Conservation (phyloP, 2,113 vertebrate genomes). For the Taurulus bubalis region DNA sequence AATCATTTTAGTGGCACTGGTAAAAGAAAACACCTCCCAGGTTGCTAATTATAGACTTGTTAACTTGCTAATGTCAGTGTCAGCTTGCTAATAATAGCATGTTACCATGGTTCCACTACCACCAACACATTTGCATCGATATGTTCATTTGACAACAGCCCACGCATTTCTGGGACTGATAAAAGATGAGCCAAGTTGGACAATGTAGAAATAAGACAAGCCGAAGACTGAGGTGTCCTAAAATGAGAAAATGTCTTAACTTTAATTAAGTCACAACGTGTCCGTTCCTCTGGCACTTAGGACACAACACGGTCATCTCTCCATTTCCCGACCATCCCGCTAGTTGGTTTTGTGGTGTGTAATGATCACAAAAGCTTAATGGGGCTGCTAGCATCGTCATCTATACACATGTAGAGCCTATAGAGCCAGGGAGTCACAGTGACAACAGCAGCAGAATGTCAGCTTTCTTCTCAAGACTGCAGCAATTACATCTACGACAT, state of each 20-base stretch:
- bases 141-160: neutral
- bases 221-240: neutral
- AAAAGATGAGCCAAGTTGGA: neutral
- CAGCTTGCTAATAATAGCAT: neutral
- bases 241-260: neutral
- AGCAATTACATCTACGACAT: constrained; percentile 22
- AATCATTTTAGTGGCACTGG: too few species aligned
- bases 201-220: neutral
- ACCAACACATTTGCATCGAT: constrained; percentile 3
- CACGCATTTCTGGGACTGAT: neutral
- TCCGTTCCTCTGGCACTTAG: neutral
- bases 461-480: neutral
- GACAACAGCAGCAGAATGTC: constrained; percentile 2
- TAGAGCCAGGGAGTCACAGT: neutral
- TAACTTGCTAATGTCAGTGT: constrained; percentile 21
- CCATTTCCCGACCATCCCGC: neutral
- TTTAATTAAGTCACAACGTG: neutral
- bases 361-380: neutral
- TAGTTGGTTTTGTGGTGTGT: neutral
- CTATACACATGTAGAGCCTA: neutral
- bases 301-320: neutral
- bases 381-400: neutral
- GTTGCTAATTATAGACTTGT: constrained; percentile 18
- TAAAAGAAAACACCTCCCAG: neutral
- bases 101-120: neutral